Conservation (phyloP, 2,113 vertebrate genomes). For the Pogonocichla stellata region DNA sequence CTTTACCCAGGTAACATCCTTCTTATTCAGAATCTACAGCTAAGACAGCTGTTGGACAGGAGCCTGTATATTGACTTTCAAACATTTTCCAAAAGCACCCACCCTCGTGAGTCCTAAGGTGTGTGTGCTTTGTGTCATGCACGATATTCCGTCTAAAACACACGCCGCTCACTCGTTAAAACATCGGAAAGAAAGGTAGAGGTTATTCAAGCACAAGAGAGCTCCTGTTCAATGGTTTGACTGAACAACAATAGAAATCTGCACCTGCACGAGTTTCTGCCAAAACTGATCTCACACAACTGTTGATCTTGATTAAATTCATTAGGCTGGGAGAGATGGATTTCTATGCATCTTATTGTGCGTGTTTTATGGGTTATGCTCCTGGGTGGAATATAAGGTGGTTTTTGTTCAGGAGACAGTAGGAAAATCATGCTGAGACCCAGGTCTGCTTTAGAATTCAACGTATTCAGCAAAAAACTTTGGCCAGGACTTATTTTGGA, state of each 20-base stretch:
- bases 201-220: slow-evolving; percentile 40
- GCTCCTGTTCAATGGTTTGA: slow-evolving; percentile 56
- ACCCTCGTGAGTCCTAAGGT: rapidly evolving
- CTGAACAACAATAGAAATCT: slow-evolving; percentile 49
- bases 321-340: slow-evolving; percentile 36
- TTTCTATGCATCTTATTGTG: slow-evolving; percentile 54
- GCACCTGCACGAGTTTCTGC: slow-evolving; percentile 55
- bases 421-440: slow-evolving; percentile 56
- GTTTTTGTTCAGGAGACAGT: slow-evolving; percentile 54
- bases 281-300: slow-evolving; percentile 66
- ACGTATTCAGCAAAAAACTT: slow-evolving; percentile 58
- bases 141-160: neutral
- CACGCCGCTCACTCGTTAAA: neutral
- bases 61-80: neutral
- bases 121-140: neutral
- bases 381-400: slow-evolving; percentile 51
- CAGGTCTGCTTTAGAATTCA: slow-evolving; percentile 59
- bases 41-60: neutral
- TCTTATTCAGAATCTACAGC: neutral
- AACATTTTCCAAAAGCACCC: neutral
- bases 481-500: slow-evolving; percentile 56
- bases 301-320: slow-evolving; percentile 57
- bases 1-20: neutral
- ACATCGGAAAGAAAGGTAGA: neutral
- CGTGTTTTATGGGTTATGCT: slow-evolving; percentile 52